A percentile compares a stretch with the other conserved stretches of the same genome.
phyloP scores from a whole-genome alignment of 2,113 vertebrate genomes.

The Rhynchomys soricoides region DNA sequence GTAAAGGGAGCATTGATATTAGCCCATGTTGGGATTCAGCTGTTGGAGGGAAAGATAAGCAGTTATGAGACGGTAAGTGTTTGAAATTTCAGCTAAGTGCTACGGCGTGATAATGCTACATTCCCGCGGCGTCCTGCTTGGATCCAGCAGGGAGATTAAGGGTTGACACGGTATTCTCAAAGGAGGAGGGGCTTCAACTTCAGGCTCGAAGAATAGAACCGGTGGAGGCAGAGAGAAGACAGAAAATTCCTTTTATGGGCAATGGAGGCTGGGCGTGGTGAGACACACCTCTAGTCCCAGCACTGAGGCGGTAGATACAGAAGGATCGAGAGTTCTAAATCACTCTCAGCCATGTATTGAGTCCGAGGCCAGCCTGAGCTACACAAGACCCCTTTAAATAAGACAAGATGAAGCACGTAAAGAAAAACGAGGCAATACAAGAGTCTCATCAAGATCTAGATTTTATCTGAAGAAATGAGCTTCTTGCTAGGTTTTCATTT shows the following conservation, averaged over 20 bases:
- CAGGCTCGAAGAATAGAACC: too few relatives aligned
- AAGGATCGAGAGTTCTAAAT: neutral
- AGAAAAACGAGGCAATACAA: neutral
- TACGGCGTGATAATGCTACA: neutral
- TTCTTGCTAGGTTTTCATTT: neutral
- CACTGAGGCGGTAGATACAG: too few relatives aligned
- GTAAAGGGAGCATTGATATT: neutral
- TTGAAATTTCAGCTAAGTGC: slow-evolving; percentile 19
- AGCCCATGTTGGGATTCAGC: neutral
- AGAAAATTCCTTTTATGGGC: neutral
- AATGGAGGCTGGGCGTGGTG: neutral
- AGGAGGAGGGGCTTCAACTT: neutral
- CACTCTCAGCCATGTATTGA: neutral
- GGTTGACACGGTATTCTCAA: neutral
- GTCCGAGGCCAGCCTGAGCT: neutral
- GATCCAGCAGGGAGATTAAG: neutral
- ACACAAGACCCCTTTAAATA: neutral
- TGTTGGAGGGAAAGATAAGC: neutral
- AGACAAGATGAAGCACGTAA: neutral
- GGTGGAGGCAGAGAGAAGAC: neutral
- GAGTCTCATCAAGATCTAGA: neutral
- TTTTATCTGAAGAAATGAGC: neutral
- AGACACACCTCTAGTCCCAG: neutral
- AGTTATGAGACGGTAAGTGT: neutral
- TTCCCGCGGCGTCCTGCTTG: neutral